Evolutionary conservation across 2,888 invertebrate species (phyloP).

Genomic region (Nephrocerus scutellatus): DNA sequence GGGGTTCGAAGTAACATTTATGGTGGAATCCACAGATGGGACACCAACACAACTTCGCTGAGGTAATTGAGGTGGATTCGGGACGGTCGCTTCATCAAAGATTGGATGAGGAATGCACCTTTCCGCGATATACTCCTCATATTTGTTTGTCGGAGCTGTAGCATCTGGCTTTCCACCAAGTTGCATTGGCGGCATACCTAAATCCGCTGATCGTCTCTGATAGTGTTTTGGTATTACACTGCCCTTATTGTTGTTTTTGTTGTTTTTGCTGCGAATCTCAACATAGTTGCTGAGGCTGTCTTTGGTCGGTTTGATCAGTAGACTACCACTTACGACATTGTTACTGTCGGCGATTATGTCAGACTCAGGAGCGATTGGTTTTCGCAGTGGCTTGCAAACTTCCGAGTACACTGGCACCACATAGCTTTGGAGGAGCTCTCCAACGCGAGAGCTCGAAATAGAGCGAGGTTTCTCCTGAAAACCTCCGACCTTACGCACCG

Average conservation of each 20-base stretch:
- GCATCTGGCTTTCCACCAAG: conserved; percentile 31
- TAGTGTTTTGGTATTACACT: conserved; percentile 46
- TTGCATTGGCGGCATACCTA: no score
- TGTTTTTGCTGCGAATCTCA: conserved; percentile 38
- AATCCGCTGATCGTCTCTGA: conserved; percentile 32
- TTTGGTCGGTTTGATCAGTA: conserved; percentile 40
- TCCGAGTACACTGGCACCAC: conserved; percentile 43
- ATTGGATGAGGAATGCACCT: conserved; percentile 35
- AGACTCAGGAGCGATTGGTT: conserved; percentile 2
- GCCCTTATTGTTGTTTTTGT: conserved; percentile 37
- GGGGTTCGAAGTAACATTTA: conserved; percentile 30
- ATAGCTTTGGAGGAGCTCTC: conserved; percentile 34
- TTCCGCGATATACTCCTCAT: conserved; percentile 45
- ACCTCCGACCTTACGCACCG: conserved; percentile 16
- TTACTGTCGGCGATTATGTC: conserved; percentile 26
- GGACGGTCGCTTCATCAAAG: conserved; percentile 14
- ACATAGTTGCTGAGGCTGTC: conserved; percentile 34
- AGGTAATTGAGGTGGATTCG: conserved; percentile 33
- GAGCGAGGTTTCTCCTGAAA: conserved; percentile 38
- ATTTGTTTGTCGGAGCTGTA: conserved; percentile 42
- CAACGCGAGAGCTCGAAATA: conserved; percentile 36
- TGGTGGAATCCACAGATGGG: no score
- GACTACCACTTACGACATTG: conserved; percentile 38
- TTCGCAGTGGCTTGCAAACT: conserved; percentile 37
- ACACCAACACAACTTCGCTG: no score